These are phyloP conservation scores for Lepus europaeus DNA, from an alignment of 2,113 vertebrate species.

Conservation along the genomic window DNA sequence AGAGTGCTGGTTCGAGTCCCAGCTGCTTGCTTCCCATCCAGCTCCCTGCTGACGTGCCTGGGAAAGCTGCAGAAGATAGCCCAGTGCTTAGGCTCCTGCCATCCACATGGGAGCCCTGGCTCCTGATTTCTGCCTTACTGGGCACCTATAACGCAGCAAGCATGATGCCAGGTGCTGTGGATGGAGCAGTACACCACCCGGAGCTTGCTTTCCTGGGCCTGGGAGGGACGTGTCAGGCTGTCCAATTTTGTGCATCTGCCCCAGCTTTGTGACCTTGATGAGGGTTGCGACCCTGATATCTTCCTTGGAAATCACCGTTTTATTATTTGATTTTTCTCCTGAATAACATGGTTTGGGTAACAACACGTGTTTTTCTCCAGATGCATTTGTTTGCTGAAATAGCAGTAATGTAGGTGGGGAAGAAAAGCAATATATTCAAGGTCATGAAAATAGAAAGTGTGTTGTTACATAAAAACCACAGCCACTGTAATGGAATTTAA, in stretches of 20 bases:
- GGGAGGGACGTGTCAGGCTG: no score
- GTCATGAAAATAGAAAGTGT: constrained; percentile 25
- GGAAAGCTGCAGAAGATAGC: no score
- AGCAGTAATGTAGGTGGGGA: background rate
- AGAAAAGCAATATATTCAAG: constrained; percentile 39
- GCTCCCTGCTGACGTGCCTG: no score
- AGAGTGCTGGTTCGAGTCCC: no score
- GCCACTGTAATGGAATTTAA: constrained; percentile 60
- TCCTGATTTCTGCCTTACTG: no score
- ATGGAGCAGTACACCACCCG: background rate
- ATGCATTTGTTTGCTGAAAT: constrained; percentile 13
- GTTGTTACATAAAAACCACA: constrained; percentile 44
- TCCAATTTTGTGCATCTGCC: background rate
- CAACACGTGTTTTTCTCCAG: background rate
- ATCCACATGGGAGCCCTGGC: no score
- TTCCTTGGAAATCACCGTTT: background rate
- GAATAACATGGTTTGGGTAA: background rate
- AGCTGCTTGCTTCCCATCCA: no score
- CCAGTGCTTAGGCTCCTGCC: no score
- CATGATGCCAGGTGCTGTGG: no score
- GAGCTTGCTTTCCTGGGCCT: background rate
- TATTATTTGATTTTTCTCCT: background rate
- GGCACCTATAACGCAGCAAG: background rate
- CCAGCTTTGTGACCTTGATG: background rate
- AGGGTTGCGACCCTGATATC: no score